Percentiles rank a stretch among this genome's conserved stretches.
phyloP scores from a whole-genome alignment of 2,888 invertebrate genomes.

The Schizaphis graminum region DNA sequence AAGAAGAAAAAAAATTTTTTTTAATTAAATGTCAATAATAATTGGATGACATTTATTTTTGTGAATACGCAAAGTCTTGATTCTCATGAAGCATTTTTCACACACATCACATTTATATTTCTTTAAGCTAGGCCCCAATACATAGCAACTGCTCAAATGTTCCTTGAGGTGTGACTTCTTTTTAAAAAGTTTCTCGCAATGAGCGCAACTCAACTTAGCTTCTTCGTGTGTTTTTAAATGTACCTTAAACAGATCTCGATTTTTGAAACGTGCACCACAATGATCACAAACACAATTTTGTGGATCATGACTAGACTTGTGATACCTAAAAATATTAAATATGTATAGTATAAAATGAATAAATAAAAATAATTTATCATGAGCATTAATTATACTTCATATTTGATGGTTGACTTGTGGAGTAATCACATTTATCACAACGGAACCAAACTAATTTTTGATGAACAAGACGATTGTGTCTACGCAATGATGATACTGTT shows the following conservation, averaged over 20 bases:
- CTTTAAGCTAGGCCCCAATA: not conserved
- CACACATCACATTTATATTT: constrained; percentile 40
- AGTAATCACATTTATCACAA: constrained; percentile 49
- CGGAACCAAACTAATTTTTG: constrained; percentile 13
- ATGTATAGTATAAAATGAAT: not conserved
- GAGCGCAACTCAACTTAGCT: constrained; percentile 6
- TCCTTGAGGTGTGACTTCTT: constrained; percentile 34
- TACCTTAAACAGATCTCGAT: not conserved
- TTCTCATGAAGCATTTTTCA: constrained; percentile 9
- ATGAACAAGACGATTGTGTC: constrained; percentile 53
- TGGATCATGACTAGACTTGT: constrained; percentile 33
- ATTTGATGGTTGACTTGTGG: constrained; percentile 37
- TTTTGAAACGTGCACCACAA: constrained; percentile 38
- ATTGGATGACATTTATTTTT: constrained; percentile 20
- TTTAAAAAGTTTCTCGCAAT: constrained; percentile 33
- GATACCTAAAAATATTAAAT: constrained; percentile 43
- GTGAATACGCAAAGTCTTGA: not conserved
- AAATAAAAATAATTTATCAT: not conserved
- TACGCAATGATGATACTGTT: constrained; percentile 46
- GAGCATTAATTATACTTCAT: constrained; percentile 14
- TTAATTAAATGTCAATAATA: not conserved
- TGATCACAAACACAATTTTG: constrained; percentile 31
- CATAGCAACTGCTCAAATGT: constrained; percentile 3
- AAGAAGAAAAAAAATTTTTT: not conserved
- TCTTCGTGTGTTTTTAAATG: constrained; percentile 36